Evolutionary conservation across 2,888 invertebrate genomes (phyloP), one percentile per base, ranked within the genome.

Genomic region (Cataglyphis rosenhaueri): DNA sequence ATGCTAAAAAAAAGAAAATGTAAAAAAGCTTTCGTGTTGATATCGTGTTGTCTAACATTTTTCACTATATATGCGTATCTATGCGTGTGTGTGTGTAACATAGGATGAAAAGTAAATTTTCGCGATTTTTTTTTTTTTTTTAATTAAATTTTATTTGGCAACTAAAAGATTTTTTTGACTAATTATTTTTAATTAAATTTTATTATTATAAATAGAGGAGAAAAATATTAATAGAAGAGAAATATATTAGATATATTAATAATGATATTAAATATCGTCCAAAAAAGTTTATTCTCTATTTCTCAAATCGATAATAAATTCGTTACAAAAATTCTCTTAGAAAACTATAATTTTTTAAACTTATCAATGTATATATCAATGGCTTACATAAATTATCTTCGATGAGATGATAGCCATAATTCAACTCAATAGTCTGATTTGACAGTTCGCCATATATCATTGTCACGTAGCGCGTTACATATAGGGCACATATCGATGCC

Each of bases 401-500:
- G 41, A 44, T 29, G 29, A 65, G 29, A 65, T 52, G 38, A 76
- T 59, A 57, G 32, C 70, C 59, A 57, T 78, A 70, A 78, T 78
- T 76, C 65, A 78, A 78, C 29, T 21, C 78, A 78, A 70, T 70
- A 57, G 59, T 32, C 57, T 70, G 41, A 57, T 78, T 68, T 59
- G 70, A 44, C 57, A 21, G 70, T 25, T 25, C 44, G 70, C 78
- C 21, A 70, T 78, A 32, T 59, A 59, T 78, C 78, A 78, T 76
- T 66, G 76, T 76, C 76, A 55, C 38, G 29, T 59, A 57, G 55
- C 21, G 65, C 35, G 64, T 41, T 38, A 57, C 76, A 68, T 68
- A 70, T 57, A 57, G 57, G 59, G 44, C 57, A n/a, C 68, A 44
- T 29, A 68, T 86, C 84, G 76, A 76, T 82, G 74, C 70, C 82